These are phyloP conservation scores for Adelges cooleyi DNA, from an alignment of 1,140 invertebrate genomes.

Conservation along the genomic window DNA sequence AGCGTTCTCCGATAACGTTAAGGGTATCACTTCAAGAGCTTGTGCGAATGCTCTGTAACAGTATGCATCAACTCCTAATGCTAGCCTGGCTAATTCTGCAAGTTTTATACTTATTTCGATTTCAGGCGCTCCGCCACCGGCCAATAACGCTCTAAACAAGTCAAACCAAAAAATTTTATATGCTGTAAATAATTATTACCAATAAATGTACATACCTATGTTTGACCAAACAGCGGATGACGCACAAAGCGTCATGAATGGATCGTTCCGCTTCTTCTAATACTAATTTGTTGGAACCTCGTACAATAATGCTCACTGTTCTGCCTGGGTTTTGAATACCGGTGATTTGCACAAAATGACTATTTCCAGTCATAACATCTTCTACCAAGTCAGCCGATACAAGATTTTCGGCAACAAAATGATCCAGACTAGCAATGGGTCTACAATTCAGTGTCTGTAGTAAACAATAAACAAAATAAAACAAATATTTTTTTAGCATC, in stretches of 20 bases:
- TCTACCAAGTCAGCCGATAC: slow-evolving; percentile 89
- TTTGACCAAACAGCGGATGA: slow-evolving; percentile 92
- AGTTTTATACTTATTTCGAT: slow-evolving; percentile 81
- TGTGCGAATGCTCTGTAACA: slow-evolving; percentile 91
- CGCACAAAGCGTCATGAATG: slow-evolving; percentile 95
- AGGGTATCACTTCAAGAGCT: slow-evolving; percentile 93
- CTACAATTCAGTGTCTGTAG: slow-evolving; percentile 72
- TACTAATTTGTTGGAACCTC: slow-evolving; percentile 95
- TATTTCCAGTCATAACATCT: slow-evolving; percentile 78
- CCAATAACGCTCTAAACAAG: slow-evolving; percentile 57
- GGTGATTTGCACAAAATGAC: slow-evolving; percentile 89
- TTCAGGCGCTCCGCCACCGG: slow-evolving; percentile 95
- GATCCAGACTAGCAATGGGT: slow-evolving; percentile 96
- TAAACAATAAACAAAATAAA: no score
- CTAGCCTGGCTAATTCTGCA: slow-evolving; percentile 66
- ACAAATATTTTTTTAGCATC: no score
- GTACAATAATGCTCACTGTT: slow-evolving; percentile 85
- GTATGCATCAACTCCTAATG: slow-evolving; percentile 87
- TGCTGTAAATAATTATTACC: background rate
- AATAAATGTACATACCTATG: slow-evolving; percentile 57
- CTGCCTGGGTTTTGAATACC: slow-evolving; percentile 78
- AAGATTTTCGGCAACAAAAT: slow-evolving; percentile 86
- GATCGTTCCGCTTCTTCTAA: slow-evolving; percentile 91
- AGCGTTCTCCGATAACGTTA: slow-evolving; percentile 97
- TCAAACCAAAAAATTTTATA: background rate